Evolutionary conservation across 2,113 vertebrate species (phyloP).

Genomic region (Chaenogobius annularis): DNA sequence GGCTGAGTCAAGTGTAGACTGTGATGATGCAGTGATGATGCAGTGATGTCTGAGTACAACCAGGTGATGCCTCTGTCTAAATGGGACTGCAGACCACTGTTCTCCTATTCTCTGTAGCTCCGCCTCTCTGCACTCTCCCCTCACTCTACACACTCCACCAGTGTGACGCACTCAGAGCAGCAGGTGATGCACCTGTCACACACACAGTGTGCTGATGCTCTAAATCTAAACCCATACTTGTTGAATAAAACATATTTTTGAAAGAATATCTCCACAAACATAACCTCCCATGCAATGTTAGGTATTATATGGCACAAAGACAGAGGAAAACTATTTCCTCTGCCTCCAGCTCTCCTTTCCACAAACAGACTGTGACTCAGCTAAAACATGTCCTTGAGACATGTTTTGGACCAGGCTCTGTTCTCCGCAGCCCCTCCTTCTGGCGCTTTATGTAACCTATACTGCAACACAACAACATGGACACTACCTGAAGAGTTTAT

Average conservation of each 20-base stretch:
- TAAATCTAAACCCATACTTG: not conserved
- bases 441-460: slow-evolving; percentile 21
- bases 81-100: slow-evolving; percentile 43
- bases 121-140: slow-evolving; percentile 23
- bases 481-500: not conserved
- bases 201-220: slow-evolving; percentile 36
- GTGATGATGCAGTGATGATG: not conserved
- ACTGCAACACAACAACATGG: slow-evolving; percentile 4
- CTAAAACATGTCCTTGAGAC: slow-evolving; percentile 64
- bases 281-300: not conserved
- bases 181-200: slow-evolving; percentile 64
- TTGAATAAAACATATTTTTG: not conserved
- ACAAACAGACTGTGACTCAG: slow-evolving; percentile 55
- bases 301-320: not conserved
- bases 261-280: slow-evolving; percentile 21
- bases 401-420: slow-evolving; percentile 6
- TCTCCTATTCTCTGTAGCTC: slow-evolving; percentile 21
- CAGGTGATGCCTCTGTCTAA: not conserved
- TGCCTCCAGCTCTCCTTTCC: not conserved
- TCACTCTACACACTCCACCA: slow-evolving; percentile 3
- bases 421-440: slow-evolving; percentile 51
- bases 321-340: not conserved
- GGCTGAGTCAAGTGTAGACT: slow-evolving; percentile 20
- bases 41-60: slow-evolving; percentile 10
- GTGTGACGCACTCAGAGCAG: slow-evolving; percentile 55